These are phyloP conservation scores for Anthopleura xanthogrammica DNA, from an alignment of 92 coral and sea anemone genomes.

Conservation along the genomic window DNA sequence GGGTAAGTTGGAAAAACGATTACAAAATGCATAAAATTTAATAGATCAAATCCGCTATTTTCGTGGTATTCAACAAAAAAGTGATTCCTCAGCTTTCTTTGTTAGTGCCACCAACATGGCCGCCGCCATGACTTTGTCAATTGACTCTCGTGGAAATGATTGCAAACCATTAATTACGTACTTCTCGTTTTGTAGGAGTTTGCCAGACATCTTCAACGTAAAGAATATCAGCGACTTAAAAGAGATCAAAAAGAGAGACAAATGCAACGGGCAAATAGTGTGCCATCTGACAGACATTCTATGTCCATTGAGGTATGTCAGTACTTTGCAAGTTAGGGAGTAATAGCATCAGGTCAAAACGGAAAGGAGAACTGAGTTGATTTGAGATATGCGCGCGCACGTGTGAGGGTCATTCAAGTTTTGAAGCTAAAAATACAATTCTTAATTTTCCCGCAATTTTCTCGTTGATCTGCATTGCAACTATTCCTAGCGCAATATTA, in stretches of 20 bases:
- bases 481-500: too few relatives aligned
- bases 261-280: conserved; percentile 67
- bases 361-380: too few relatives aligned
- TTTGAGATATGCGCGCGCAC: too few relatives aligned
- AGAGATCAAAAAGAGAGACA: conserved; percentile 81
- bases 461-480: too few relatives aligned
- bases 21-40: too few relatives aligned
- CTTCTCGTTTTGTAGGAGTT: conserved; percentile 55
- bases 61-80: background rate
- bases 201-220: conserved; percentile 86
- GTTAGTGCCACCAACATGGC: background rate
- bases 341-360: too few relatives aligned
- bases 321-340: background rate
- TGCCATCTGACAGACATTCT: conserved; percentile 67
- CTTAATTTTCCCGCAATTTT: too few relatives aligned
- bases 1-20: conserved; percentile 46
- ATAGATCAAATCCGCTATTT: too few relatives aligned
- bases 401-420: too few relatives aligned
- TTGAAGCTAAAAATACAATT: too few relatives aligned
- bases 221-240: conserved; percentile 81
- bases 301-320: conserved; percentile 33
- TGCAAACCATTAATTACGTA: background rate
- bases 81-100: background rate
- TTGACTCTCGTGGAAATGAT: too few relatives aligned
- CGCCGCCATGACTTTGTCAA: too few relatives aligned